A percentile compares a stretch with the other conserved stretches of the same genome.
Conservation (phyloP, 2,888 invertebrate genomes). For the Eupithecia dodoneata region DNA sequence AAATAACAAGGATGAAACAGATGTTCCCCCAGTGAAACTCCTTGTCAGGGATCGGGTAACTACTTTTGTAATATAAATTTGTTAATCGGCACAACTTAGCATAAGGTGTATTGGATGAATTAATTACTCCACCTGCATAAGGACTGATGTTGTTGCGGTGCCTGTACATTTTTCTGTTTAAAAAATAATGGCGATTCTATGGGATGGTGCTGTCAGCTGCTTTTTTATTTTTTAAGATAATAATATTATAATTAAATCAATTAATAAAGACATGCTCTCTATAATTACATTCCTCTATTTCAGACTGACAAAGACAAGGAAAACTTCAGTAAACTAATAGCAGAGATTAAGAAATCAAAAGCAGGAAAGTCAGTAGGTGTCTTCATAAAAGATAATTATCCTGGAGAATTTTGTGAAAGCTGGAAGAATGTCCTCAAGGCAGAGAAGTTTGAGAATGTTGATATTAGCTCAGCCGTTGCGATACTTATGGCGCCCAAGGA, state of each 20-base stretch:
- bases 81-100: background rate
- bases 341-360: constrained; percentile 93
- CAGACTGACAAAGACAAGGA: constrained; percentile 96
- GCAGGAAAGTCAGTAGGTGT: constrained; percentile 94
- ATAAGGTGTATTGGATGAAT: background rate
- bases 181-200: background rate
- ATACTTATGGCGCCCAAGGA: constrained; percentile 97
- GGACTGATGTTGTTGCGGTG: background rate
- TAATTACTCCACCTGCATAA: background rate
- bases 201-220: background rate
- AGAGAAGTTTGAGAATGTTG: constrained; percentile 92
- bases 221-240: background rate
- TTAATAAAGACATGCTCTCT: too few species aligned
- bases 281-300: background rate
- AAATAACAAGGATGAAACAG: constrained; percentile 90
- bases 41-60: constrained; percentile 95
- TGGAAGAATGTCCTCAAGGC: constrained; percentile 93
- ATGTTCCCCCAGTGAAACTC: constrained; percentile 93
- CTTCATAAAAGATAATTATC: constrained; percentile 96
- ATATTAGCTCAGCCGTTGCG: constrained; percentile 93
- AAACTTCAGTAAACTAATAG: constrained; percentile 91
- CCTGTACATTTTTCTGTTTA: background rate
- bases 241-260: too few species aligned
- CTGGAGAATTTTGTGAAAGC: constrained; percentile 95
- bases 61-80: background rate